Conservation (phyloP, 1,140 invertebrate genomes). For the Acromyrmex heyeri region DNA sequence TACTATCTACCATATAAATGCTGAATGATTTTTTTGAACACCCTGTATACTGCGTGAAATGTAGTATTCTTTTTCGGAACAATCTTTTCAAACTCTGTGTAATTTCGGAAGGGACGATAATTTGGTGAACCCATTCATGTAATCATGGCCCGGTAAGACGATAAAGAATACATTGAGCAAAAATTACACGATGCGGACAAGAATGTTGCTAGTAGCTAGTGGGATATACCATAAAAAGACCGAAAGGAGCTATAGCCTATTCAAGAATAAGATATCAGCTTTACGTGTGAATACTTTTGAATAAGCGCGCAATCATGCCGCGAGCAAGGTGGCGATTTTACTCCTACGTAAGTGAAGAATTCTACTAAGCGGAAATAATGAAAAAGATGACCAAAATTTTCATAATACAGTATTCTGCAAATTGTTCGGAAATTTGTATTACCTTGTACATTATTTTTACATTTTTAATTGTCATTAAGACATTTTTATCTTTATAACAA, state of each 20-base stretch:
- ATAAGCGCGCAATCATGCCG: constrained; percentile 56
- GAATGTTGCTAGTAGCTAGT: constrained; percentile 81
- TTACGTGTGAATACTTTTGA: constrained; percentile 83
- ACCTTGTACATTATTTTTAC: neutral
- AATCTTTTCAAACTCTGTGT: neutral
- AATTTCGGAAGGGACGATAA: neutral
- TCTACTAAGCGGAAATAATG: constrained; percentile 28
- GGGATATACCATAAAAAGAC: constrained; percentile 82
- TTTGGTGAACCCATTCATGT: constrained; percentile 55
- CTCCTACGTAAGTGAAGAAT: constrained; percentile 55
- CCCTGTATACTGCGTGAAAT: neutral
- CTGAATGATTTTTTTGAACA: no score
- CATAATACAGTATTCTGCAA: constrained; percentile 54
- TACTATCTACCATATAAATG: no score
- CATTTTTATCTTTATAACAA: neutral
- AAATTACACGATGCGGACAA: constrained; percentile 84
- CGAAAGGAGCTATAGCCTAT: constrained; percentile 81
- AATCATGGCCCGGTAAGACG: constrained; percentile 59
- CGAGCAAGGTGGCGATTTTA: constrained; percentile 71
- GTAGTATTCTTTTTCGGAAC: neutral
- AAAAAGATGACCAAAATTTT: constrained; percentile 33
- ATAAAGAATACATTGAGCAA: constrained; percentile 56
- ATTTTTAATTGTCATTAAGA: neutral
- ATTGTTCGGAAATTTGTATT: constrained; percentile 7
- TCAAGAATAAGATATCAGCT: constrained; percentile 86